These are phyloP conservation scores for Gymnosoma rotundatum DNA, from an alignment of 2,888 invertebrate species.

Conservation along the genomic window DNA sequence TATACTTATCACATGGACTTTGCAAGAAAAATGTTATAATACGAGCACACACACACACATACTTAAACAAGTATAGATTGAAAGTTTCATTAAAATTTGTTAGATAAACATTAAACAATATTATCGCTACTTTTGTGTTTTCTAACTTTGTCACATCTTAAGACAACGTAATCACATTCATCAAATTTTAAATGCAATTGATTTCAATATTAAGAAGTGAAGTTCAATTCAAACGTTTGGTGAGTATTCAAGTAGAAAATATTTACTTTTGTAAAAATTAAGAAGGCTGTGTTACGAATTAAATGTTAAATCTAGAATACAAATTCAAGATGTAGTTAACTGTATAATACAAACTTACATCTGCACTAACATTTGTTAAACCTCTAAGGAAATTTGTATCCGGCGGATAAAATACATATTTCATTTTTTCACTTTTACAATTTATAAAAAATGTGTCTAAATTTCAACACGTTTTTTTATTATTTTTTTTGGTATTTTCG, in stretches of 20 bases:
- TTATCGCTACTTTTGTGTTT: too few relatives aligned
- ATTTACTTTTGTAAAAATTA: too few relatives aligned
- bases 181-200: too few relatives aligned
- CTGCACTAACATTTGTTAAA: slow-evolving; percentile 65
- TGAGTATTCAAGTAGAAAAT: too few relatives aligned
- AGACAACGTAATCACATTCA: too few relatives aligned
- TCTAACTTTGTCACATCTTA: too few relatives aligned
- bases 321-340: neutral
- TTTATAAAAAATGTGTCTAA: slow-evolving; percentile 71
- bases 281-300: neutral
- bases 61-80: too few relatives aligned
- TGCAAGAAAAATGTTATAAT: neutral
- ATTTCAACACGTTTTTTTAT: slow-evolving; percentile 70
- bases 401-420: slow-evolving; percentile 65
- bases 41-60: neutral
- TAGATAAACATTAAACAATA: too few relatives aligned
- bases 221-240: too few relatives aligned
- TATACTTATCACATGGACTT: slow-evolving; percentile 28
- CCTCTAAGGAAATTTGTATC: slow-evolving; percentile 73
- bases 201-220: too few relatives aligned
- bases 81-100: too few relatives aligned
- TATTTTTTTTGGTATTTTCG: slow-evolving; percentile 20
- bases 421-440: slow-evolving; percentile 68
- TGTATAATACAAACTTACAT: slow-evolving; percentile 39
- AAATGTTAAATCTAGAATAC: neutral